A percentile compares a stretch with the other conserved stretches of the same genome.
Evolutionary conservation across 2,113 vertebrate genomes (phyloP).

Genomic region (Laterallus jamaicensis): DNA sequence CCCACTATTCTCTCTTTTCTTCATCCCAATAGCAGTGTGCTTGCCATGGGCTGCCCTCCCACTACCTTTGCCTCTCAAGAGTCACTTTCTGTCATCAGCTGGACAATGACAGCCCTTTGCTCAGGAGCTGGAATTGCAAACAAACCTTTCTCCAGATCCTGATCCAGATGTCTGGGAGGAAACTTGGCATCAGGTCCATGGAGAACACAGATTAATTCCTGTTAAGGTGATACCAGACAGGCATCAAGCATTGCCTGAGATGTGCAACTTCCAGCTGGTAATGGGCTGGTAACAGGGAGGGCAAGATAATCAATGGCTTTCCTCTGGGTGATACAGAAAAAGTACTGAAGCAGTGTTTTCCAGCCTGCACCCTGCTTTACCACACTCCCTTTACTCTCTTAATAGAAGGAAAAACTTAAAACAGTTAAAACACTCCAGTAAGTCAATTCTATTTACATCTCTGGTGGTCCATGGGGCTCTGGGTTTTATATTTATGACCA

Average conservation of each 20-base stretch:
- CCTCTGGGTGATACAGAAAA: not conserved
- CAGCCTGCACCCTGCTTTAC: accelerated
- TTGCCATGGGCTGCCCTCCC: not conserved
- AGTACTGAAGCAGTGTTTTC: not conserved
- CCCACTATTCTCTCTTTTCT: not conserved
- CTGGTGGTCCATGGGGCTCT: not conserved
- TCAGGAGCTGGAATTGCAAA: not conserved
- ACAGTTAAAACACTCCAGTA: not conserved
- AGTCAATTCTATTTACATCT: not conserved
- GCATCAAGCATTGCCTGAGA: not conserved
- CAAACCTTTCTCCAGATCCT: not conserved
- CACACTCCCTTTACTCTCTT: not conserved
- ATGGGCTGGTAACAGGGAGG: not conserved
- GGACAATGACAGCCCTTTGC: accelerated
- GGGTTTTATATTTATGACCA: conserved; percentile 58
- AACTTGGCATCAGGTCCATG: accelerated
- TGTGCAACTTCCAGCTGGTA: not conserved
- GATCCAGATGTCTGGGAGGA: not conserved
- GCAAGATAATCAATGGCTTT: not conserved
- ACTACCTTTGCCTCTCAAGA: not conserved
- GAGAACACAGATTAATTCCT: not conserved
- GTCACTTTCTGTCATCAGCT: not conserved
- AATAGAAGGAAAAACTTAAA: not conserved
- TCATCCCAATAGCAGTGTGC: accelerated
- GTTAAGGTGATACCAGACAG: not conserved